Evolutionary conservation across 2,888 invertebrate species (phyloP).

Genomic region (Hedychridium roseum): DNA sequence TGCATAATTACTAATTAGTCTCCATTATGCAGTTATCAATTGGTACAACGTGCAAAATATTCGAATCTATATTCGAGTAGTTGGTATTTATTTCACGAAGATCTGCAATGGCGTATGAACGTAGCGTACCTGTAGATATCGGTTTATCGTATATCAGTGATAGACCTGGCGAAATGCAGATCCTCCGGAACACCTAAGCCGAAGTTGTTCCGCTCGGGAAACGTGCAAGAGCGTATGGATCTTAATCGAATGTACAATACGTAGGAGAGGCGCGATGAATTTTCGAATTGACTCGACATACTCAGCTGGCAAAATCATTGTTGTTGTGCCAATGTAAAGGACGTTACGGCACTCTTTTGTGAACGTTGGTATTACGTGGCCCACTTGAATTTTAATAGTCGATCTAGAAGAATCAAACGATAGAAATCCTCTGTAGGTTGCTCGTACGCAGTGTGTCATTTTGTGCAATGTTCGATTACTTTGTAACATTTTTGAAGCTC

Average conservation of each 20-base stretch:
- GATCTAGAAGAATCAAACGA: no score
- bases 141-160: conserved; percentile 12
- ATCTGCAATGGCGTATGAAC: conserved; percentile 10
- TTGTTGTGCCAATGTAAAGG: background rate
- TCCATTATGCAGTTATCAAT: conserved; percentile 9
- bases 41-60: conserved; percentile 11
- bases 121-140: conserved; percentile 21
- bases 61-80: conserved; percentile 8
- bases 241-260: conserved; percentile 20
- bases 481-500: background rate
- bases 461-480: background rate
- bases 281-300: conserved; percentile 1
- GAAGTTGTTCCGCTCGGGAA: no score
- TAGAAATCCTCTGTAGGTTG: background rate
- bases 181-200: no score
- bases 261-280: conserved; percentile 9
- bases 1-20: conserved; percentile 11
- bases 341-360: background rate
- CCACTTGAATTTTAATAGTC: background rate
- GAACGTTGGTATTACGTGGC: conserved; percentile 1
- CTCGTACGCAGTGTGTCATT: background rate
- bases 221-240: no score
- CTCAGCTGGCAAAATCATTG: background rate
- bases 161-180: conserved; percentile 6
- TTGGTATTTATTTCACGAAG: conserved; percentile 14